Percentiles rank a stretch among this genome's conserved stretches.
These are phyloP conservation scores for Otolemur crassicaudatus DNA, from an alignment of 2,797 vertebrate species.

Conservation along the genomic window DNA sequence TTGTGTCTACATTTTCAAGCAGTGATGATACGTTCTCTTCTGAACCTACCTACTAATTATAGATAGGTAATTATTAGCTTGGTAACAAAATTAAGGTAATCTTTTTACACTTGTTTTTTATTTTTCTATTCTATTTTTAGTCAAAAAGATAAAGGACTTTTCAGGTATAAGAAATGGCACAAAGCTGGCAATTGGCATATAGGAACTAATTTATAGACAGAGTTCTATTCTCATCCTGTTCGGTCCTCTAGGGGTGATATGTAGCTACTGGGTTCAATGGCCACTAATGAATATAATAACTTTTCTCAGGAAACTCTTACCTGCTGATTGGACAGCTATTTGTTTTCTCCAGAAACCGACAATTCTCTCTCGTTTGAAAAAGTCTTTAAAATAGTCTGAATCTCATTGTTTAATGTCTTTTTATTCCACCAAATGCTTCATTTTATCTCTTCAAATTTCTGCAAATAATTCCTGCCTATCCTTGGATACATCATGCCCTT, in stretches of 20 bases:
- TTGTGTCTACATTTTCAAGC: not conserved
- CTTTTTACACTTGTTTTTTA: not conserved
- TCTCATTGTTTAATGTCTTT: conserved; percentile 54
- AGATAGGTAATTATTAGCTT: not conserved
- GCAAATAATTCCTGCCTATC: conserved; percentile 70
- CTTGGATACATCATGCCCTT: conserved; percentile 63
- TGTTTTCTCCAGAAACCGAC: conserved; percentile 2
- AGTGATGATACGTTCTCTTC: not conserved
- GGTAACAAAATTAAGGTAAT: conserved; percentile 4
- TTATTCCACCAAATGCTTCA: conserved; percentile 50
- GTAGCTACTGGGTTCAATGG: not conserved
- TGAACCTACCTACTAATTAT: not conserved
- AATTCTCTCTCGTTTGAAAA: not conserved
- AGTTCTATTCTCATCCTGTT: not conserved
- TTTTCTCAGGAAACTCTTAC: not conserved
- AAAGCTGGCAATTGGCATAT: not conserved
- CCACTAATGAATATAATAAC: not conserved
- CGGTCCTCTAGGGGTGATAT: not conserved
- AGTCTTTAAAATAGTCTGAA: not conserved
- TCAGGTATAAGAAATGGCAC: not conserved
- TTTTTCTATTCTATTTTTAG: not conserved
- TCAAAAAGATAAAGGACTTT: not conserved
- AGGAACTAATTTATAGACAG: not conserved
- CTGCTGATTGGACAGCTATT: not conserved
- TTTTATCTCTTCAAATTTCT: conserved; percentile 69